Conservation (phyloP, 2,113 vertebrate species). For the Toxotes jaculatrix region DNA sequence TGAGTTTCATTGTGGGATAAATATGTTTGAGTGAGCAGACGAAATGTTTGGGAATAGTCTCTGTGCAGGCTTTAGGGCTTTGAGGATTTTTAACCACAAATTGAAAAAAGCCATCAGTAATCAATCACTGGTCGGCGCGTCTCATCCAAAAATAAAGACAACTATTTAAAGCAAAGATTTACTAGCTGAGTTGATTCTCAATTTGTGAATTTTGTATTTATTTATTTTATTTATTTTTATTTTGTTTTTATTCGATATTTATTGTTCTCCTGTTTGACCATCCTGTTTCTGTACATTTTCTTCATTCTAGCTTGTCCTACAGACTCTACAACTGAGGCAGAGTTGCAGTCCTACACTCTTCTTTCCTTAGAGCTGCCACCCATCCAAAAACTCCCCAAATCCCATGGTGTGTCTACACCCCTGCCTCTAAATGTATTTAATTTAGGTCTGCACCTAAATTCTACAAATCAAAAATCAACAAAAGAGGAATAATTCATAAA, state of each 20-base stretch:
- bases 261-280: not conserved
- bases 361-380: too few species aligned
- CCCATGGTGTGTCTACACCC: too few species aligned
- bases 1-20: conserved; percentile 74
- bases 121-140: conserved; percentile 38
- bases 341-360: too few species aligned
- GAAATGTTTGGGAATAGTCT: conserved; percentile 63
- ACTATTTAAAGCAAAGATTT: conserved; percentile 30
- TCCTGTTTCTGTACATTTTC: not conserved
- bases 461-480: too few species aligned
- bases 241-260: not conserved
- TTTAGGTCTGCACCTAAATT: too few species aligned
- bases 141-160: conserved; percentile 34
- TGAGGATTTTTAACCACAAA: conserved; percentile 40
- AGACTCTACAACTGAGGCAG: too few species aligned
- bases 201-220: too few species aligned
- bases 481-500: too few species aligned
- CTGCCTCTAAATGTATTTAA: too few species aligned
- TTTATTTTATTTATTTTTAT: not conserved
- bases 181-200: not conserved
- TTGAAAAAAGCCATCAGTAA: conserved; percentile 50
- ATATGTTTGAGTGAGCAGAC: conserved; percentile 73
- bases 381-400: too few species aligned
- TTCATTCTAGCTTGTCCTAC: too few species aligned
- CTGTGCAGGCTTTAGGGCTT: conserved; percentile 28